Percentiles rank a stretch among this genome's conserved stretches.
These are phyloP conservation scores for Octodon degus DNA, from an alignment of 2,113 vertebrate genomes.

Conservation along the genomic window DNA sequence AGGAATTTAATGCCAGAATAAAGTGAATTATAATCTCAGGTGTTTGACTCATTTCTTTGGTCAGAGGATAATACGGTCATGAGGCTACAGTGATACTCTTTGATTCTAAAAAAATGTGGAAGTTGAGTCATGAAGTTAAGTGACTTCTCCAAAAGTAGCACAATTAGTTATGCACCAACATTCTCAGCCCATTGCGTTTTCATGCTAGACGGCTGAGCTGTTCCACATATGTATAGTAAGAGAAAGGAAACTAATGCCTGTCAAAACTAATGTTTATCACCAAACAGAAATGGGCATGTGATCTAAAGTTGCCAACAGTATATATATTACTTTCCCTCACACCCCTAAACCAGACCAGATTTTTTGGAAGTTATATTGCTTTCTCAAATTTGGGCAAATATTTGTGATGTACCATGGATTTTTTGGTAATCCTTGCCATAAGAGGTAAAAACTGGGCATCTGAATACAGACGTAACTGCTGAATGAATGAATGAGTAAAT, in stretches of 20 bases:
- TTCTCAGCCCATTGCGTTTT: not conserved
- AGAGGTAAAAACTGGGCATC: not conserved
- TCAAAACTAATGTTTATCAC: not conserved
- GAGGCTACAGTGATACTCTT: not conserved
- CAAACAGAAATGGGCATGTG: not conserved
- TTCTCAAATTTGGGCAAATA: conserved; percentile 23
- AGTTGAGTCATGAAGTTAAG: conserved; percentile 31
- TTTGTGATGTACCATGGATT: not conserved
- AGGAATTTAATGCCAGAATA: conserved; percentile 51
- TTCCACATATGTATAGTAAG: not conserved
- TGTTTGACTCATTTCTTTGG: conserved; percentile 50
- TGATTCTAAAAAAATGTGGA: conserved; percentile 1
- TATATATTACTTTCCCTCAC: not conserved
- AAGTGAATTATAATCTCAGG: conserved; percentile 31
- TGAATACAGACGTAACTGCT: conserved; percentile 34
- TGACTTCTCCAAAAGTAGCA: conserved; percentile 1
- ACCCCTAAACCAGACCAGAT: not conserved
- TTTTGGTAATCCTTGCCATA: not conserved
- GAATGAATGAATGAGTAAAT: not conserved
- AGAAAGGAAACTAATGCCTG: not conserved
- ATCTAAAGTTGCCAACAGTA: not conserved
- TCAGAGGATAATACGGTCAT: conserved; percentile 16
- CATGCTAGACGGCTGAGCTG: not conserved
- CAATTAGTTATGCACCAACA: not conserved
- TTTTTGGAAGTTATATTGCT: not conserved